Evolutionary conservation across 2,888 invertebrate genomes (phyloP).

Genomic region (Conops quadrifasciatus): DNA sequence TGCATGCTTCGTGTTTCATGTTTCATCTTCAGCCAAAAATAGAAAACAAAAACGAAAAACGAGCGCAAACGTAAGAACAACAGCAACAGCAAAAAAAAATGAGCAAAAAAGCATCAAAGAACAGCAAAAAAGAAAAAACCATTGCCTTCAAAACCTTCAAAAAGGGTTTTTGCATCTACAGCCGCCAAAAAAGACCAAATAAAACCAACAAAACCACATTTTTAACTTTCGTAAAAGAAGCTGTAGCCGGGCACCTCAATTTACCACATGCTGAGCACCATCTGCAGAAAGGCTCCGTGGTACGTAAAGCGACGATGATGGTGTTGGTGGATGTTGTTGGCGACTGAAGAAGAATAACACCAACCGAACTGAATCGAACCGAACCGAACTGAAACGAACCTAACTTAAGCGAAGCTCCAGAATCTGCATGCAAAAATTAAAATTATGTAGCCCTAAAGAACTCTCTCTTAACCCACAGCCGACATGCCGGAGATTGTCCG

Average conservation of each 20-base stretch:
- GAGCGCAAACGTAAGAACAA: not conserved
- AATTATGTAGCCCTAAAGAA: constrained; percentile 4
- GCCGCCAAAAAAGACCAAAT: not conserved
- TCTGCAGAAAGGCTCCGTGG: not conserved
- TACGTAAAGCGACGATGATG: not conserved
- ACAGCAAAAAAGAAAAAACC: too few relatives aligned
- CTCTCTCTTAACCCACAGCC: not conserved
- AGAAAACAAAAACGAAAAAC: not conserved
- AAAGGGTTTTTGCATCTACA: constrained; percentile 12
- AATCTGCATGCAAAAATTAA: constrained; percentile 4
- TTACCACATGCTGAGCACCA: constrained; percentile 51
- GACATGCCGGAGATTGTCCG: not conserved
- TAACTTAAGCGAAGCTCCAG: too few relatives aligned
- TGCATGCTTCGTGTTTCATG: too few relatives aligned
- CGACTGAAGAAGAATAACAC: not conserved
- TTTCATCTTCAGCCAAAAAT: not conserved
- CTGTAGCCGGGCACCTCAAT: constrained; percentile 41
- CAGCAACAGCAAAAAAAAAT: not conserved
- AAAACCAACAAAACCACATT: too few relatives aligned
- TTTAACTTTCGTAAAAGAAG: not conserved
- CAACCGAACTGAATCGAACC: not conserved
- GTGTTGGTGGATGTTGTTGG: too few relatives aligned
- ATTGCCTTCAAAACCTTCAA: too few relatives aligned
- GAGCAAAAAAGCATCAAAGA: too few relatives aligned
- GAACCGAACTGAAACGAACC: not conserved